Evolutionary conservation across 2,888 invertebrate genomes (phyloP), one percentile per base, ranked within the genome.

Genomic region (Exocentrus adspersus): DNA sequence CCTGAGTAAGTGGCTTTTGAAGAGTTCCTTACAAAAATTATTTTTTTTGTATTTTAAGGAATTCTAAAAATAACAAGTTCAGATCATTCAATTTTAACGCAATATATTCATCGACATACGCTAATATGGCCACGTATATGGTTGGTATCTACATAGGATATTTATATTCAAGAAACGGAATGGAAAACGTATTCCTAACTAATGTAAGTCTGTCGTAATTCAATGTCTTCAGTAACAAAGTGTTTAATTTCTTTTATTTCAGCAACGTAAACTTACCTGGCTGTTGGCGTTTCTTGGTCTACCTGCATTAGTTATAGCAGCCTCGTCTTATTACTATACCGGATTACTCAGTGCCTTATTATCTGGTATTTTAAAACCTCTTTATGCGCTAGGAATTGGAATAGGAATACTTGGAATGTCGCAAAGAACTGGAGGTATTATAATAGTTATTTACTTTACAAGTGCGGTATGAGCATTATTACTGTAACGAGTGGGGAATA

Each of bases 321-420:
- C 72, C 9, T 65, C 75, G 4, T 65, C 66, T 0, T 64, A 58
- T 30, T 62, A 72, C n/a, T 74, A 74, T 60, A 60, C 68, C 24
- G 64, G 68, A 64, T 21, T 72, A 2, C 43, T 57, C 9, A 70
- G 68, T 16, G 69, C 73, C 10, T n/a, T 77, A 9, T 50, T 77
- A 7, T 60, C 70, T 24, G 74, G 74, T 0, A 45, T 74, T 50
- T 67, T 76, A 32, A 73, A 72, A 64, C 77, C 75, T 0, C 45
- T 72, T n/a, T 77, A 73, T 52, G 74, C 74, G 7, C 10, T 73
- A 10, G 77, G 77, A 3, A 74, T 77, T 37, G 77, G 70, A n/a
- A 58, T 74, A 4, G 75, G 74, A 6, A 71, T 77, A 24, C 63
- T 75, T 12, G 75, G 72, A 54, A 76, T 77, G 72, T 72, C 73